Percentiles rank a stretch among this genome's conserved stretches.
Evolutionary conservation across 2,113 vertebrate genomes (phyloP).

Genomic region (Globicephala melas): DNA sequence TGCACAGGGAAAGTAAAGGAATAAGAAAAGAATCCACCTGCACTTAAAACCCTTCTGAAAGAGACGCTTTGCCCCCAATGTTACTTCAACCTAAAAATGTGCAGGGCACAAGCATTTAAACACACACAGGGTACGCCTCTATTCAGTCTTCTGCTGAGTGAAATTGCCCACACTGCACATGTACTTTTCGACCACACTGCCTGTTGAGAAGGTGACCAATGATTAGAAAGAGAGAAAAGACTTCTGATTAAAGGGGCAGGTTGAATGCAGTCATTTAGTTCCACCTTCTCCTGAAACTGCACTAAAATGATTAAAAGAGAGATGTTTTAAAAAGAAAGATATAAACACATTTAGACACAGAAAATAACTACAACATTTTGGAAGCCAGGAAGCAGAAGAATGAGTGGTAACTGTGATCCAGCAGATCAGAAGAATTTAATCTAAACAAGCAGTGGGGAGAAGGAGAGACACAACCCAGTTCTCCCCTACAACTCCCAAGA

Average conservation of each 20-base stretch:
- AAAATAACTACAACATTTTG: not conserved
- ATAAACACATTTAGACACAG: not conserved
- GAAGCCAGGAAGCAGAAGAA: not conserved
- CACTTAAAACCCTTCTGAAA: not conserved
- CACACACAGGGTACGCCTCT: not conserved
- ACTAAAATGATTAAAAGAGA: not conserved
- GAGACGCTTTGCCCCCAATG: not conserved
- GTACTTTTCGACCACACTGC: not conserved
- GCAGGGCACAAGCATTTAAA: not conserved
- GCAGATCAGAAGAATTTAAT: not conserved
- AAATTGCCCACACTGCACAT: not conserved
- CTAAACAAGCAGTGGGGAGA: not conserved
- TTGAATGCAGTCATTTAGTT: not conserved
- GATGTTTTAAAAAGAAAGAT: not conserved
- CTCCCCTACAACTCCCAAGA: not conserved
- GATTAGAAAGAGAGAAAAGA: not conserved
- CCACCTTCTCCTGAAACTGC: not conserved
- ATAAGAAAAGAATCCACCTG: not conserved
- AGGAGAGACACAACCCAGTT: not conserved
- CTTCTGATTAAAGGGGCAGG: not conserved
- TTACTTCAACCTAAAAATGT: not conserved
- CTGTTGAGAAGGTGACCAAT: not conserved
- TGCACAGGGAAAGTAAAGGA: not conserved
- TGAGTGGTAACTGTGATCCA: not conserved
- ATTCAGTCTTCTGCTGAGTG: not conserved